Base-by-base conservation (phyloP, 2,113 vertebrate genomes). In the Hippocampus zosterae region DNA sequence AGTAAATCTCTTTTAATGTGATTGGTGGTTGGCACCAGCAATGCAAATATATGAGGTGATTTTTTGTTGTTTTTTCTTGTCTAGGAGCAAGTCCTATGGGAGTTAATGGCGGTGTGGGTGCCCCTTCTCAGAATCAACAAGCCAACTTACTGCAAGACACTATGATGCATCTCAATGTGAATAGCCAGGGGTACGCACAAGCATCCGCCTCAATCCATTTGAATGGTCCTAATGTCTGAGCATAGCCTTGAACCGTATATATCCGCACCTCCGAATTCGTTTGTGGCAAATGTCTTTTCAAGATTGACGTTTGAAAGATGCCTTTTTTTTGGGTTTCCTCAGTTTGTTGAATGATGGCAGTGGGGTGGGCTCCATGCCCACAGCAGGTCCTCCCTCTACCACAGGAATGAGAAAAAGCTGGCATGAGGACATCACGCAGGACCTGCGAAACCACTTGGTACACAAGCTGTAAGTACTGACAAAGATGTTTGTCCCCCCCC, bases 361-460 rank as follows among this genome's bases (percentile, higher is more conserved):
- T 72, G 93, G 89, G 75, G 81, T 96, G 65, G 94, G 95, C 74
- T 92, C 95, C 52, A 92, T 98, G 93, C 94, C 96, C 82, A 92
- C 95, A 75, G 94, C 95, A 76, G 91, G 92, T 65, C 95, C 96
- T 44, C 94, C 95, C 82, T 93, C 96, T 27, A 92, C 85, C 72
- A 90, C 92, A 0, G 95, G 95, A 80, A 97, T 98, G 92, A 92
- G 96, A 86, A 98, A 98, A 89, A 92, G 83, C 53, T 99, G 97
- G 95, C 95, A 95, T 65, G 95, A 95, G 85, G 95, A 98, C 84
- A 95, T 99, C 84, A 97, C 96, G 77, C 95, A 98, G 91, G 96
- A 98, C 88, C 93, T 98, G 74, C 90, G 96, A 82, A 98, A 97
- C 90, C 94, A 96, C 84, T 92, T 98, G 85, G 96, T 98, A 80